Conservation (phyloP, 1,140 invertebrate species). For the Atta texana region DNA sequence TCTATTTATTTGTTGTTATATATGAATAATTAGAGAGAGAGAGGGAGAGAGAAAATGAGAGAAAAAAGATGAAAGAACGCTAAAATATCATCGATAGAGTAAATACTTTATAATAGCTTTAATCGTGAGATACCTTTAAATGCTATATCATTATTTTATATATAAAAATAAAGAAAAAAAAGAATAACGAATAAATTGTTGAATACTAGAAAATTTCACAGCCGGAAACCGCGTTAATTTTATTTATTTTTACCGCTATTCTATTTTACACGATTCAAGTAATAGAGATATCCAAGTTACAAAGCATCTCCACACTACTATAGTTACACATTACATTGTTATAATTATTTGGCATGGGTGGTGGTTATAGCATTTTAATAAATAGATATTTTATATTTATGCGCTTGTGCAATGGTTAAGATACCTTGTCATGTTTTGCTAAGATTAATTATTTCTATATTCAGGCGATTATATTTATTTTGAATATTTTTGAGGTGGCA, state of each 20-base stretch:
- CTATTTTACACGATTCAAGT: conserved; percentile 53
- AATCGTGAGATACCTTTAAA: conserved; percentile 82
- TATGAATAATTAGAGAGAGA: conserved; percentile 78
- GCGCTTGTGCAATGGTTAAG: conserved; percentile 15
- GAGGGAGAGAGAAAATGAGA: conserved; percentile 13
- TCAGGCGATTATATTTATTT: not conserved
- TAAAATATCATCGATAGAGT: conserved; percentile 81
- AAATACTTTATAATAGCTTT: conserved; percentile 83
- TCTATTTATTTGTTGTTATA: conserved; percentile 85
- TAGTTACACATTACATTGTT: conserved; percentile 80
- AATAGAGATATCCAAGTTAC: conserved; percentile 57
- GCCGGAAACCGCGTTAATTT: conserved; percentile 62
- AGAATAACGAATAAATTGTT: conserved; percentile 79
- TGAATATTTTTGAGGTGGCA: not conserved
- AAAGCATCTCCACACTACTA: conserved; percentile 81
- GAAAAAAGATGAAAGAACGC: conserved; percentile 68
- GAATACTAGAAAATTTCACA: conserved; percentile 73
- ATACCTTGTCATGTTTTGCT: not conserved
- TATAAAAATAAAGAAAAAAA: conserved; percentile 78
- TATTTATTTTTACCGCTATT: conserved; percentile 67
- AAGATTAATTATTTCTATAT: conserved; percentile 20
- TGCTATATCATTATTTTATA: conserved; percentile 82
- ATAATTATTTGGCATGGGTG: conserved; percentile 78
- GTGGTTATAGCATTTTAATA: conserved; percentile 59
- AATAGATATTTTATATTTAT: conserved; percentile 31